These are phyloP conservation scores for Myiozetetes cayanensis DNA, from an alignment of 2,113 vertebrate genomes.

Conservation along the genomic window DNA sequence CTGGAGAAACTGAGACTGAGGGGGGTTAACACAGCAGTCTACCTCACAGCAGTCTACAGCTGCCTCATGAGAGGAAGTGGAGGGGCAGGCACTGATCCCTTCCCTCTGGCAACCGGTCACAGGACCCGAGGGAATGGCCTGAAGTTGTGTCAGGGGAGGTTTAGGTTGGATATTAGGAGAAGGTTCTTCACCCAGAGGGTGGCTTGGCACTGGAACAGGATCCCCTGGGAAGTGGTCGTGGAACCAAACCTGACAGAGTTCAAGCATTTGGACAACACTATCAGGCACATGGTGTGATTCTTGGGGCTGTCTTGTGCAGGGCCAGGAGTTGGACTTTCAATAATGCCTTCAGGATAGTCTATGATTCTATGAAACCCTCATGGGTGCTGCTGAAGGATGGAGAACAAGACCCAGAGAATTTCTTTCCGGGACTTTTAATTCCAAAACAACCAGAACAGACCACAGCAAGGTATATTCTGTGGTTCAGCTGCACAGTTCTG, in stretches of 20 bases:
- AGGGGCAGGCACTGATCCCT: neutral
- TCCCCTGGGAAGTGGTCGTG: neutral
- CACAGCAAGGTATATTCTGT: neutral
- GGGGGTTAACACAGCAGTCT: neutral
- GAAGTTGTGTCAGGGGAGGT: neutral
- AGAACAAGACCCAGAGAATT: neutral
- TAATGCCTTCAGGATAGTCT: neutral
- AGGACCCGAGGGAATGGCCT: neutral
- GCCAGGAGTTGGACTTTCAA: neutral
- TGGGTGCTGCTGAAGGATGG: neutral
- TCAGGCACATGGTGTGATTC: neutral
- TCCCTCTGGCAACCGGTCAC: neutral
- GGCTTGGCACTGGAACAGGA: neutral
- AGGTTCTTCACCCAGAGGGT: neutral
- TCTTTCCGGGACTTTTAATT: neutral
- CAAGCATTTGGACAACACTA: neutral
- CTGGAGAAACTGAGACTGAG: neutral
- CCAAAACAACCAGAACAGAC: neutral
- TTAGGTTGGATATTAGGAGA: neutral
- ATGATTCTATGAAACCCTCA: neutral
- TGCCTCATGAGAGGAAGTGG: neutral
- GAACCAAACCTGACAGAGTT: neutral
- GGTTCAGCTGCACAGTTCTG: neutral
- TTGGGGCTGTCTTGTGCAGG: neutral
- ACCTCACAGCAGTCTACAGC: neutral